Percentiles rank a stretch among this genome's conserved stretches.
phyloP scores from a whole-genome alignment of 2,113 vertebrate species.

The Nothocercus nigrocapillus region DNA sequence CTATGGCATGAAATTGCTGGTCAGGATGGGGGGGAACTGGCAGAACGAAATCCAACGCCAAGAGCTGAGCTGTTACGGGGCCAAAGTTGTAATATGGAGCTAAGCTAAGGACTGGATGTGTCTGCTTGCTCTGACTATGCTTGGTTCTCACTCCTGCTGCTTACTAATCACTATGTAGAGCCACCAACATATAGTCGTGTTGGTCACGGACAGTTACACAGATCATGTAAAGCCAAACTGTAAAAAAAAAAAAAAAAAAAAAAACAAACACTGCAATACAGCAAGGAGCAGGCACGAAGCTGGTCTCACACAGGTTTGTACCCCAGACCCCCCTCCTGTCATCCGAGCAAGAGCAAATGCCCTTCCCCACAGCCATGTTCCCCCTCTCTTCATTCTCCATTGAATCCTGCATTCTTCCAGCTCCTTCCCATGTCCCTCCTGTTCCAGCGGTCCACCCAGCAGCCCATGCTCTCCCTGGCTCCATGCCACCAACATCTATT shows the following conservation, averaged over 20 bases:
- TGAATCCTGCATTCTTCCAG: neutral
- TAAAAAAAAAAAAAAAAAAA: neutral
- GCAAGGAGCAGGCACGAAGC: rapidly evolving
- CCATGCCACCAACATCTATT: neutral
- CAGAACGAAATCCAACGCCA: neutral
- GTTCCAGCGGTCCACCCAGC: neutral
- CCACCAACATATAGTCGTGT: neutral
- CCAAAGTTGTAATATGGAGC: neutral
- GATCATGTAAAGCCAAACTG: rapidly evolving
- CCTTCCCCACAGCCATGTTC: neutral
- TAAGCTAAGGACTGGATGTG: neutral
- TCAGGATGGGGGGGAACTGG: neutral
- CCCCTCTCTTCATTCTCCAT: neutral
- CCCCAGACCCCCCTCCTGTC: neutral
- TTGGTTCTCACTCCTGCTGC: neutral
- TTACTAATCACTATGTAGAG: neutral
- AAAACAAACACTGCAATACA: neutral
- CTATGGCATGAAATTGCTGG: neutral
- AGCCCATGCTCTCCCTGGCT: neutral
- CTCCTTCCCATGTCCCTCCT: neutral
- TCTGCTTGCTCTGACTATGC: neutral
- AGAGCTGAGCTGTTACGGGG: neutral
- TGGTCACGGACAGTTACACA: too few relatives aligned
- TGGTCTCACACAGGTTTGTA: rapidly evolving
- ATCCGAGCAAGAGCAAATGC: neutral